Evolutionary conservation across 2,888 invertebrate species (phyloP).

Genomic region (Trypoxylon attenuatum): DNA sequence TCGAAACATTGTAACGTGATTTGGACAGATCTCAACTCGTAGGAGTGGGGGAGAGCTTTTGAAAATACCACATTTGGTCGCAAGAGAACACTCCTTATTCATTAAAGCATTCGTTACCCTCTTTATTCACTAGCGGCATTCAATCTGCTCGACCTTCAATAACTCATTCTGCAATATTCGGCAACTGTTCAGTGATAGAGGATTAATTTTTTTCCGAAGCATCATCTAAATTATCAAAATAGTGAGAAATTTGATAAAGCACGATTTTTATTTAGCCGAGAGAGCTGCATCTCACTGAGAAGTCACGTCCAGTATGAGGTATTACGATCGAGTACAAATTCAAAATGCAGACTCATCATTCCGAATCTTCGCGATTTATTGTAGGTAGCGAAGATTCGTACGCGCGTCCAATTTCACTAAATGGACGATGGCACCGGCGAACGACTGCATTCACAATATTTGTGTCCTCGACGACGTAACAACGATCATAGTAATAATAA

Average conservation of each 20-base stretch:
- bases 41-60: slow-evolving; percentile 9
- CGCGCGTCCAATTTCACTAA: slow-evolving; percentile 22
- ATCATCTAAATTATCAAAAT: slow-evolving; percentile 32
- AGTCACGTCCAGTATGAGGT: too few species aligned
- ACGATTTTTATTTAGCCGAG: too few species aligned
- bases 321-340: background rate
- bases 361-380: background rate
- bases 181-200: too few species aligned
- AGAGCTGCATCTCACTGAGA: too few species aligned
- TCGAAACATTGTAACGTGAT: slow-evolving; percentile 44
- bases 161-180: too few species aligned
- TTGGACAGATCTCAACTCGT: slow-evolving; percentile 40
- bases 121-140: slow-evolving; percentile 12
- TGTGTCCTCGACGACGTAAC: slow-evolving; percentile 38
- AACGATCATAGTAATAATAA: slow-evolving; percentile 53
- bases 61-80: slow-evolving; percentile 20
- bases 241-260: slow-evolving; percentile 1
- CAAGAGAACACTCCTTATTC: slow-evolving; percentile 5
- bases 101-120: slow-evolving; percentile 15
- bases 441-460: slow-evolving; percentile 20
- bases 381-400: slow-evolving; percentile 26
- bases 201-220: too few species aligned
- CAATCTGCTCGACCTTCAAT: background rate
- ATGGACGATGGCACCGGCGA: slow-evolving; percentile 41
- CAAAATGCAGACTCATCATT: background rate